A percentile compares a stretch with the other conserved stretches of the same genome.
phyloP scores from a whole-genome alignment of 2,113 vertebrate genomes.

The Suncus etruscus region DNA sequence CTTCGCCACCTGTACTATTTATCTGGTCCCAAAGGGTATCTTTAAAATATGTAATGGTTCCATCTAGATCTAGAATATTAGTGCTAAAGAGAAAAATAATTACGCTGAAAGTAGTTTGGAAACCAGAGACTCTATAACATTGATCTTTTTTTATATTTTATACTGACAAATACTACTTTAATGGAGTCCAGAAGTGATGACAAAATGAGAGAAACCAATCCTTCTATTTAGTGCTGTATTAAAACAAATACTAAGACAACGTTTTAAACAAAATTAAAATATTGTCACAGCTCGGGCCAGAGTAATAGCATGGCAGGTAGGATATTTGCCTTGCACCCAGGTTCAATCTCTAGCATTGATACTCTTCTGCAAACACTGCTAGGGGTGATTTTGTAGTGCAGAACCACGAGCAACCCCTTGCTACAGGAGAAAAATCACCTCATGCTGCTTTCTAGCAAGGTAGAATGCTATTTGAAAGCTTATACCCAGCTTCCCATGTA shows the following conservation, averaged over 20 bases:
- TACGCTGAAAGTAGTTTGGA: neutral
- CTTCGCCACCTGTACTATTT: too few relatives aligned
- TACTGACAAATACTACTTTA: conserved; percentile 18
- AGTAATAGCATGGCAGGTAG: too few relatives aligned
- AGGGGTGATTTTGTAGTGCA: neutral
- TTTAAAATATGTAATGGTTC: conserved; percentile 38
- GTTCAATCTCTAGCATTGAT: too few relatives aligned
- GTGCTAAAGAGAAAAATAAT: neutral
- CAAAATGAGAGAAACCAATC: neutral
- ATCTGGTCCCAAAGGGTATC: too few relatives aligned
- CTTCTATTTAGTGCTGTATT: neutral
- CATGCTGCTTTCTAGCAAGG: neutral
- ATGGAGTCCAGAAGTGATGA: neutral
- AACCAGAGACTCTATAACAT: neutral
- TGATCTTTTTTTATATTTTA: too few relatives aligned
- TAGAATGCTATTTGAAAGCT: too few relatives aligned
- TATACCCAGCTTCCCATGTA: neutral
- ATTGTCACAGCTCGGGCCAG: too few relatives aligned
- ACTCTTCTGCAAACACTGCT: too few relatives aligned
- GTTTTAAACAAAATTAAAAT: too few relatives aligned
- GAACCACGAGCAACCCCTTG: too few relatives aligned
- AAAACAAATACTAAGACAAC: too few relatives aligned
- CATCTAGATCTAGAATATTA: neutral
- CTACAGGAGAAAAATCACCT: neutral
- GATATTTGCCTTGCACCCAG: too few relatives aligned